Percentiles rank a stretch among this genome's conserved stretches.
These are phyloP conservation scores for Sinotaia quadrata DNA, from an alignment of 2,888 invertebrate species.

Conservation along the genomic window DNA sequence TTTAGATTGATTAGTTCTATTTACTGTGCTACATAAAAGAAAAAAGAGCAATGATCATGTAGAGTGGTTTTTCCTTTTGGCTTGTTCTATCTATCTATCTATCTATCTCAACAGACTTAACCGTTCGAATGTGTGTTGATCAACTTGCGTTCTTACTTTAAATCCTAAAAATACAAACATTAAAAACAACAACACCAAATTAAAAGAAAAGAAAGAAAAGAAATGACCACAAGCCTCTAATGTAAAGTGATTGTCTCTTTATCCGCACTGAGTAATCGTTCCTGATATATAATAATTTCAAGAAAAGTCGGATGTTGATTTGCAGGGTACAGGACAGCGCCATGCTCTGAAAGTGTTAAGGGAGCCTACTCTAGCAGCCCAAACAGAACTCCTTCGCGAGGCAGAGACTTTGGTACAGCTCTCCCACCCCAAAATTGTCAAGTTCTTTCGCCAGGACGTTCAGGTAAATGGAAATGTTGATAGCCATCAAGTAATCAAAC, in stretches of 20 bases:
- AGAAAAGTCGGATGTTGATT: neutral
- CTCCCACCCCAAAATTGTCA: slow-evolving; percentile 96
- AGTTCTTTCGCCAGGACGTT: slow-evolving; percentile 74
- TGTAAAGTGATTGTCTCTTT: neutral
- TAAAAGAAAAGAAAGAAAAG: too few species aligned
- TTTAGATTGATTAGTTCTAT: neutral
- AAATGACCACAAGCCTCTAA: neutral
- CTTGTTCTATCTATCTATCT: too few species aligned
- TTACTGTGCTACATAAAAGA: too few species aligned
- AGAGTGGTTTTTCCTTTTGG: too few species aligned
- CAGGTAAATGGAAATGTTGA: neutral
- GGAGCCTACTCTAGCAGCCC: neutral
- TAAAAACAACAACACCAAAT: too few species aligned
- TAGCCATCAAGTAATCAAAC: neutral
- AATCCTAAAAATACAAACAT: too few species aligned
- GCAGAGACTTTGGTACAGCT: slow-evolving; percentile 88
- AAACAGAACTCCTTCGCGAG: slow-evolving; percentile 80
- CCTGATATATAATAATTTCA: too few species aligned
- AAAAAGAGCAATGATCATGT: too few species aligned
- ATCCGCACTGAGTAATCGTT: too few species aligned
- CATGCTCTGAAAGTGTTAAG: slow-evolving; percentile 24
- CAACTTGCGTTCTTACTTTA: too few species aligned
- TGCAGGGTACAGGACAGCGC: slow-evolving; percentile 17
- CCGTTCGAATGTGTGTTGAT: too few species aligned
- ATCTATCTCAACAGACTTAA: too few species aligned